Evolutionary conservation across 1,140 invertebrate species (phyloP), one percentile per base, ranked within the genome.

Genomic region (Ruditapes philippinarum): DNA sequence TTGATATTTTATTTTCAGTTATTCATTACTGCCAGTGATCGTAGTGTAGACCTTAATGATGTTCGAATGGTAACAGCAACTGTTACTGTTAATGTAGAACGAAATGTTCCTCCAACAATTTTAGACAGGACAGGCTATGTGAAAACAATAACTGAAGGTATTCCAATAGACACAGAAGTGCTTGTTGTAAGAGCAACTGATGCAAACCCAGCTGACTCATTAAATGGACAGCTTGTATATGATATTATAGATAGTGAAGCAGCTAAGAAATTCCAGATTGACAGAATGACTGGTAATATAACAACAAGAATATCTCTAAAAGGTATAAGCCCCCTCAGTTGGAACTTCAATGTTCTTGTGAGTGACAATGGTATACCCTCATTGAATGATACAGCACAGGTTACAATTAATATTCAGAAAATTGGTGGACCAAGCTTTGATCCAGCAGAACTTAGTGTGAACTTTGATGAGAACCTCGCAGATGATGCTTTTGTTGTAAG

Each of bases 321-420:
- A n/a, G 74, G 40, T 36, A 40, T 80, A 11, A 31, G 68, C 12
- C 54, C 45, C 25, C 49, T 65, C 0, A 51, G 14, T 11, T 88
- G 85, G 36, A 36, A 90, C 85, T 93, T 93, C 51, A 88, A 28
- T 42, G 89, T 92, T 45, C 4, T 38, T 79, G 92, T 90, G 19
- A 82, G 57, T 60, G 92, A 93, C 81, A 85, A 36, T 33, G 92
- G 92, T 79, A 88, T 90, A 1, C 92, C 92, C 45, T 25, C 78
- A n/a, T n/a, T 88, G 82, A 80, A 42, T 31, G 91, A 87, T 49
- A 90, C 68, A 57, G 80, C 91, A 31, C n/a, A 22, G 17, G 91
- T 92, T 1, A 81, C 22, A 19, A 57, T 93, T 25, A 93, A 65
- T 22, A 88, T 94, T 14, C 57, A 65, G 12, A 81, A 86, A 31